Evolutionary conservation across 2,888 invertebrate genomes (phyloP), one percentile per base, ranked within the genome.

Genomic region (Pomacea canaliculata): DNA sequence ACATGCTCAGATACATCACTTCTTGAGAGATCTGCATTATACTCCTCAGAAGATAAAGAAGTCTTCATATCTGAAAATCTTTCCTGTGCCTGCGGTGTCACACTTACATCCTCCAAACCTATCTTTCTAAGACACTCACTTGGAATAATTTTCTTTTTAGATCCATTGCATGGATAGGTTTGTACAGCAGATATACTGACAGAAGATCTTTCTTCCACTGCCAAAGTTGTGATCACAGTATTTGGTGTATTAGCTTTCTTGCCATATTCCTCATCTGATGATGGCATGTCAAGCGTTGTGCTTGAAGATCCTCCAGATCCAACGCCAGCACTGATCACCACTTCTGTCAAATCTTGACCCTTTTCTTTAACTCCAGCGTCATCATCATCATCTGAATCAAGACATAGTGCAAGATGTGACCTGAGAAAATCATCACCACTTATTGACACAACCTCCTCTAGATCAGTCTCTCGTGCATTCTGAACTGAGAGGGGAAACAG

Each of bases 71-170:
- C 10, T 63, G 19, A 23, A 63, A 16, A 10, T 56, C 16, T 56
- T 56, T 16, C 51, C 51, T 56, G 10, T 16, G 10, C 51, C 51
- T 56, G 12, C 8, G 10, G 62, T 12, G 48, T 37, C 49, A 59
- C 77, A 49, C 60, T 10, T 7, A 49, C 16, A 71, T 69, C 48
- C 9, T 59, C 23, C 37, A 62, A 12, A 37, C 19, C 7, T 65
- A 18, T 8, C n/a, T 46, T 7, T 73, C 63, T 49, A 71, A 60
- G 12, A 78, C 51, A 48, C 78, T 80, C 79, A 68, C 74, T 78
- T 4, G 79, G 79, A 49, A 80, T 80, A 23, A 80, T 80, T 69
- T 74, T 76, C 67, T 76, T 80, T 69, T 78, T 80, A 56, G 71
- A 13, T 56, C 12, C 60, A 46, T 62, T 27, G n/a, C 12, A 1